phyloP scores from a whole-genome alignment of 2,113 vertebrate species.

The Mustelus asterias region DNA sequence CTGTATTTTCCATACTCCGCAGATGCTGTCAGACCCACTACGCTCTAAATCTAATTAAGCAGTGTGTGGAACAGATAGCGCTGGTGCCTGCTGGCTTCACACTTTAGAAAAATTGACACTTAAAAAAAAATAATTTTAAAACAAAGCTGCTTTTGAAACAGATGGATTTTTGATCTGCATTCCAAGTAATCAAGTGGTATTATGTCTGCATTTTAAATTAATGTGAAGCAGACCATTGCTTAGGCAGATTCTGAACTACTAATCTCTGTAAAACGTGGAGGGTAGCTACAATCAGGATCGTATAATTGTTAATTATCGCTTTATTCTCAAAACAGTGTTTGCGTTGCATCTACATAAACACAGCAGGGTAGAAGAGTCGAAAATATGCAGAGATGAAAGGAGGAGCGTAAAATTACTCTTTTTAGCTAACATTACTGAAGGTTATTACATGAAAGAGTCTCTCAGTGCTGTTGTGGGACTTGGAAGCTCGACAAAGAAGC shows the following conservation, averaged over 20 bases:
- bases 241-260: neutral
- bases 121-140: neutral
- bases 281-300: too few relatives aligned
- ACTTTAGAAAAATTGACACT: neutral
- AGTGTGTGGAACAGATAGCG: neutral
- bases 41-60: neutral
- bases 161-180: neutral
- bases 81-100: neutral
- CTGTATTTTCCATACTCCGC: neutral
- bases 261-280: neutral
- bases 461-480: neutral
- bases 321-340: neutral
- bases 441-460: constrained; percentile 21
- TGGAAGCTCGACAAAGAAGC: neutral
- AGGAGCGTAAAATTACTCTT: neutral
- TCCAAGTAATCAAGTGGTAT: neutral
- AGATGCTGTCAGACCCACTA: neutral
- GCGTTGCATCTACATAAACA: neutral
- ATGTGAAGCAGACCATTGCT: neutral
- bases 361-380: neutral
- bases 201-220: neutral
- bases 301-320: constrained; percentile 9
- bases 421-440: neutral
- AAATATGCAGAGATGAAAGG: constrained; percentile 12
- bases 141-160: neutral